Conservation (phyloP, 2,888 invertebrate genomes). For the Temnothorax rugatulus region DNA sequence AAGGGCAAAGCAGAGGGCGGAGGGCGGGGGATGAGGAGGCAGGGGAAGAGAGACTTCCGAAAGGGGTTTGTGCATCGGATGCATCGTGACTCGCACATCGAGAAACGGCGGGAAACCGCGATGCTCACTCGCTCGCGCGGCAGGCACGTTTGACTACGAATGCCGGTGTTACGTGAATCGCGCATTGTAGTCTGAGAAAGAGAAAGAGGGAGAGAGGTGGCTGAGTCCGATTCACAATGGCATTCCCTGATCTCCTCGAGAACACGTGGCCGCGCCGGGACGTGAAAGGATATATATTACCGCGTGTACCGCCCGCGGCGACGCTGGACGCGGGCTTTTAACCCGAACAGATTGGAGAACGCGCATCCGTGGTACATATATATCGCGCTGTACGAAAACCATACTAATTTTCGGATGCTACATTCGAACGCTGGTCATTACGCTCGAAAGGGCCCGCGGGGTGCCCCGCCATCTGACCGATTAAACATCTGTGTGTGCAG, state of each 20-base stretch:
- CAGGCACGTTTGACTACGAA: slow-evolving; percentile 68
- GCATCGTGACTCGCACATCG: slow-evolving; percentile 72
- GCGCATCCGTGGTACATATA: slow-evolving; percentile 46
- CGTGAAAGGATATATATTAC: slow-evolving; percentile 53
- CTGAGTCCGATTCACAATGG: slow-evolving; percentile 54
- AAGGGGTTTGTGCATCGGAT: slow-evolving; percentile 57
- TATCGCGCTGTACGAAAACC: slow-evolving; percentile 64
- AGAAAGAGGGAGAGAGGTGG: slow-evolving; percentile 10
- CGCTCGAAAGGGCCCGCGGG: slow-evolving; percentile 52
- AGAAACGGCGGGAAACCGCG: slow-evolving; percentile 64
- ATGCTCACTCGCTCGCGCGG: slow-evolving; percentile 45
- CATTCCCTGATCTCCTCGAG: slow-evolving; percentile 43
- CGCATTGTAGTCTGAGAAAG: slow-evolving; percentile 34
- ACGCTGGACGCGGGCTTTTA: slow-evolving; percentile 59
- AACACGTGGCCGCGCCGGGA: slow-evolving; percentile 58
- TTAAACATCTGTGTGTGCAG: slow-evolving; percentile 33
- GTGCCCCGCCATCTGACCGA: slow-evolving; percentile 27
- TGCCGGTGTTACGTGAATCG: slow-evolving; percentile 64
- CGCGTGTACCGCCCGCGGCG: slow-evolving; percentile 64
- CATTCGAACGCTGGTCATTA: slow-evolving; percentile 56
- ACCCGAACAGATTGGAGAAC: slow-evolving; percentile 67
- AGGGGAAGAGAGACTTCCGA: neutral
- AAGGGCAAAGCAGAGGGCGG: slow-evolving; percentile 7
- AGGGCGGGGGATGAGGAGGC: neutral
- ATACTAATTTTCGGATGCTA: slow-evolving; percentile 67